Base-by-base conservation (phyloP, 2,888 invertebrate genomes). In the Petrophora chlorosata region DNA sequence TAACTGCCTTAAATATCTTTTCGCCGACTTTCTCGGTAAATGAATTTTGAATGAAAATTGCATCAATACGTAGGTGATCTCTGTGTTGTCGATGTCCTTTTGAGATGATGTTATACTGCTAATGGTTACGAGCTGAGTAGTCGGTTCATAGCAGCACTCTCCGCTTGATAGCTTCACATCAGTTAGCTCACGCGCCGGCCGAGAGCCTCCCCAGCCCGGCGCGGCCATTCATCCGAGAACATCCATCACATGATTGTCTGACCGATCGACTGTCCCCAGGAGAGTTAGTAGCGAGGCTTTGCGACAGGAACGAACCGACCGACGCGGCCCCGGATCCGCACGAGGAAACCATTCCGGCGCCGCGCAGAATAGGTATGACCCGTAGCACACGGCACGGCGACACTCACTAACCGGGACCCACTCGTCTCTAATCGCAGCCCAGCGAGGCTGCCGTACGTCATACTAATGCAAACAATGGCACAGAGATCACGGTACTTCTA, bases 1-100 rank as follows among this genome's bases (percentile, higher is more conserved):
- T 90, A 93, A 92, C 92, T 93, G 93, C 92, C 92, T 93, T 88
- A 93, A 91, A 92, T 93, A 92, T 87, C 91, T 93, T 82, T 92
- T 93, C 87, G 92, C 92, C 82, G 93, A 92, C 79, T 87, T 92
- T 73, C 90, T 93, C 90, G 93, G 93, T 93, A 93, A 93, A 81
- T 79, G 53, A 65, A 67, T 61, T 53, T 54, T 49, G 54, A 56
- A 55, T 56, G 56, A 59, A 55, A 58, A 61, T 66, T 71, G 78
- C 79, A 74, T 79, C 65, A 67, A 73, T 14, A 61, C 63, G 68
- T 80, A 82, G 82, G 80, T 76, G 79, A 82, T 80, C 78, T 86
- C 77, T 85, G 79, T 85, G 85, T 84, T 81, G 83, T 83, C 77
- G 66, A 70, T 79, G 83, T 81, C 78, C 74, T 73, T 73, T 74